Conservation (phyloP, 1,140 invertebrate species). For the Zaprionus ghesquierei region DNA sequence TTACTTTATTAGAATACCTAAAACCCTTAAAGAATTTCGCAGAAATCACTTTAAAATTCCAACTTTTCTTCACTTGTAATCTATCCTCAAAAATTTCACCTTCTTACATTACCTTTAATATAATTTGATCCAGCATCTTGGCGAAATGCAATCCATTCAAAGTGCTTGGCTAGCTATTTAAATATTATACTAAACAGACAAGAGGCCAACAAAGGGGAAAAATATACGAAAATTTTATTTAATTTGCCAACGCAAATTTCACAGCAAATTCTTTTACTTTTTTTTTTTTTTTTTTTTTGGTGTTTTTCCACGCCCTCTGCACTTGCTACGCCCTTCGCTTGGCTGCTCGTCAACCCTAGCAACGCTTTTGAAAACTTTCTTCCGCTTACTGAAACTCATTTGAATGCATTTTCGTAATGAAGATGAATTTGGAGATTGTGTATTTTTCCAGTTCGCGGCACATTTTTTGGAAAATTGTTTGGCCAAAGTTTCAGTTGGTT, state of each 20-base stretch:
- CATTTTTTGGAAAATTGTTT: conserved; percentile 67
- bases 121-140: background rate
- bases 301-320: background rate
- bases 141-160: background rate
- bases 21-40: too few relatives aligned
- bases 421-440: conserved; percentile 77
- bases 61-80: background rate
- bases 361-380: conserved; percentile 32
- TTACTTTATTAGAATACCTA: too few relatives aligned
- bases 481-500: conserved; percentile 57
- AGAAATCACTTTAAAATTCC: too few relatives aligned
- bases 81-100: background rate
- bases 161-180: background rate
- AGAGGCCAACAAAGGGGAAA: background rate
- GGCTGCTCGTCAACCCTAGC: background rate
- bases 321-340: background rate
- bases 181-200: background rate
- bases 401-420: conserved; percentile 74
- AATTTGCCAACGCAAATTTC: conserved; percentile 32
- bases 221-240: conserved; percentile 49
- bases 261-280: conserved; percentile 16
- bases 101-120: background rate
- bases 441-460: conserved; percentile 77
- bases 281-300: conserved; percentile 24
- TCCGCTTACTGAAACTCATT: conserved; percentile 50